Evolutionary conservation across 2,888 invertebrate genomes (phyloP).

Genomic region (Rhorus exstirpatorius): DNA sequence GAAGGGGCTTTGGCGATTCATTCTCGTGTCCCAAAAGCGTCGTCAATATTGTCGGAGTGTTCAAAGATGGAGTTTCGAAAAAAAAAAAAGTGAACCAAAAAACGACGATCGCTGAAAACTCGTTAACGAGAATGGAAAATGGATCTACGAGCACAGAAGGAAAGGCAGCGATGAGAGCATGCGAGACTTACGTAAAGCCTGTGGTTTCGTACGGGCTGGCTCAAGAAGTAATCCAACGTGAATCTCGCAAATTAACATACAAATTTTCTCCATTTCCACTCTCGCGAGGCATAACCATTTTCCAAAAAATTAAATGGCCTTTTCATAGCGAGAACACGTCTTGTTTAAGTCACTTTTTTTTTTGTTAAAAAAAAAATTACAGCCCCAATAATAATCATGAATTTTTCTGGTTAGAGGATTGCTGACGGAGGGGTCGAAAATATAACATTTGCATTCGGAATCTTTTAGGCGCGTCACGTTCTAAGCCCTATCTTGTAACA

Average conservation of each 20-base stretch:
- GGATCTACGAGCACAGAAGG: too few relatives aligned
- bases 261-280: constrained; percentile 5
- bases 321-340: constrained; percentile 5
- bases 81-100: neutral
- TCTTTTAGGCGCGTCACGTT: constrained; percentile 25
- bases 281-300: neutral
- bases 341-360: neutral
- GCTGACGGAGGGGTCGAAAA: neutral
- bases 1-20: neutral
- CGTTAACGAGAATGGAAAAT: too few relatives aligned
- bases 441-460: constrained; percentile 30
- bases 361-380: neutral
- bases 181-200: too few relatives aligned
- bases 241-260: neutral
- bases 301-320: neutral
- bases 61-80: neutral
- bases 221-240: neutral
- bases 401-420: neutral
- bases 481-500: constrained; percentile 12
- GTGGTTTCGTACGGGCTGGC: too few relatives aligned
- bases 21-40: too few relatives aligned
- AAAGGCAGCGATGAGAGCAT: too few relatives aligned
- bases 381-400: constrained; percentile 1
- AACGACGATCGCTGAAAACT: too few relatives aligned
- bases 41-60: too few relatives aligned